Evolutionary conservation across 2,113 vertebrate genomes (phyloP), one percentile per base, ranked within the genome.

Genomic region (Dipodomys stephensi): DNA sequence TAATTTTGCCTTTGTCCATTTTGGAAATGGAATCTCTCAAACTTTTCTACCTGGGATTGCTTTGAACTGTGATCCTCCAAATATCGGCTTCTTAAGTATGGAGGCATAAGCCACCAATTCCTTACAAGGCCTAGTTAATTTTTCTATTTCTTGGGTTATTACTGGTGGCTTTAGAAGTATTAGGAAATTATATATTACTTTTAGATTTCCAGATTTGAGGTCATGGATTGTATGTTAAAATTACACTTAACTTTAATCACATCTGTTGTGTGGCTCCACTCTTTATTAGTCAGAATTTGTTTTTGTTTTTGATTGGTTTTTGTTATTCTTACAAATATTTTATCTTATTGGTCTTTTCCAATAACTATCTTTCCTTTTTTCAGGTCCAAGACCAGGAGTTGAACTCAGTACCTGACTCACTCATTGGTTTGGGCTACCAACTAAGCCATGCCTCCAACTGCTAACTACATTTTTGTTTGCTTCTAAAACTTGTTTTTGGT

Each of bases 141-240:
- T 2, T 49, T 49, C 49, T 49, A 7, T 92, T 90, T 94, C 44
- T 80, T 92, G 20, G 46, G 64, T 87, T 92, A 83, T 84, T 90
- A 18, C 90, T 95, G 32, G 13, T 60, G 84, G 81, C 18, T 77
- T 92, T 46, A 39, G 23, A 68, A 60, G 8, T 64, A 64, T 65
- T 81, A 76, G 53, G 30, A 94, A 90, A 79, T 76, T 7, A 94
- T 79, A 28, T 28, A 69, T 92, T 83, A 83, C 5, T 2, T 94
- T 93, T 94, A 83, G 4, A 84, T 71, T 94, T 85, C 8, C 49
- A 67, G 90, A 81, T 87, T 83, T 87, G 49, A 74, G 87, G 35
- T 65, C 64, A 78, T 78, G 89, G 10, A 64, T 74, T 79, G 49
- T 92, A 27, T 44, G 82, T 79, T 78, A 89, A 92, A 84, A 73